Conservation (phyloP, 2,113 vertebrate species). For the Chiloscyllium plagiosum region DNA sequence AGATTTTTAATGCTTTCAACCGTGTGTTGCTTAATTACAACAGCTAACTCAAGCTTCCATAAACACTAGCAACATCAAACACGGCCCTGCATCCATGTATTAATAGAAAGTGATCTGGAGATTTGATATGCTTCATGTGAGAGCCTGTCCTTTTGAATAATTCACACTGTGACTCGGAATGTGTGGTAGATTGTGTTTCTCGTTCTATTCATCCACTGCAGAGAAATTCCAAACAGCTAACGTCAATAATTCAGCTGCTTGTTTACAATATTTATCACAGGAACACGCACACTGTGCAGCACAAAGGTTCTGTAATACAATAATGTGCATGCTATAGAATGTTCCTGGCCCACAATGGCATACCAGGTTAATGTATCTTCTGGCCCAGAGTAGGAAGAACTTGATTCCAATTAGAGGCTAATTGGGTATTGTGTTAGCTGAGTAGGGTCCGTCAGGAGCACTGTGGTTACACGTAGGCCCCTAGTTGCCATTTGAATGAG, state of each 20-base stretch:
- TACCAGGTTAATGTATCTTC: neutral
- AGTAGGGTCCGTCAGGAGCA: neutral
- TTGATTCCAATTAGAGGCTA: neutral
- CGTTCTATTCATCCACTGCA: neutral
- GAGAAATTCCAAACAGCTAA: neutral
- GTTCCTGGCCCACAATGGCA: neutral
- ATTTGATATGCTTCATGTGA: neutral
- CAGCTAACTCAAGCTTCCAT: neutral
- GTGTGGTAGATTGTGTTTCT: constrained; percentile 12
- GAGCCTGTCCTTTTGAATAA: neutral
- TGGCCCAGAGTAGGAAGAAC: neutral
- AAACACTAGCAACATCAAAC: neutral
- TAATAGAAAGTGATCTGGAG: neutral
- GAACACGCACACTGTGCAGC: neutral
- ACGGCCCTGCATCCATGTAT: neutral
- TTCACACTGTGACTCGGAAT: neutral
- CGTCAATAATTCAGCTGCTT: constrained; percentile 25
- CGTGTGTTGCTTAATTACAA: neutral
- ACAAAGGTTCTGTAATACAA: neutral
- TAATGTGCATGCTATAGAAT: neutral
- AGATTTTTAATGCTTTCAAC: neutral
- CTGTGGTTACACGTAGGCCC: neutral
- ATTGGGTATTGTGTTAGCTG: neutral
- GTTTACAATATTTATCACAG: neutral
- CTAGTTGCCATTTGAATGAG: neutral